Evolutionary conservation across 1,140 invertebrate genomes (phyloP), one percentile per base, ranked within the genome.

Genomic region (Brachionus rubens): DNA sequence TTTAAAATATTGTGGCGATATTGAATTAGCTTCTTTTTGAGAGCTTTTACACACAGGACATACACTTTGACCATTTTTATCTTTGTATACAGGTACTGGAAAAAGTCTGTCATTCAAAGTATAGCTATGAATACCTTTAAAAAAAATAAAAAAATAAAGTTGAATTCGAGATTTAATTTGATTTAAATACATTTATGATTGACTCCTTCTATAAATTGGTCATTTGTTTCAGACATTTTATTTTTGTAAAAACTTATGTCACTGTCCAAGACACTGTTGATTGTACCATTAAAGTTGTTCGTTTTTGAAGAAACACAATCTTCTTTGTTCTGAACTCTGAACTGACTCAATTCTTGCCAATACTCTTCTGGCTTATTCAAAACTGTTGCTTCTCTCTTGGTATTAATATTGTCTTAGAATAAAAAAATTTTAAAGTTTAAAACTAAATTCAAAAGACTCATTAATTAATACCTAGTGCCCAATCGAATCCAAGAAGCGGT

Each of bases 1-100:
- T 48, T 72, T 72, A 30, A 33, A 72, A 72, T 26, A 72, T 36
- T 50, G 68, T 9, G 68, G 46, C 16, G 33, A 24, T 2, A 65
- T 21, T 33, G 30, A 40, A 16, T 54, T 41, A 3, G 46, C 24
- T 33, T 72, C 30, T 33, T 72, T 72, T 28, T 72, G 43, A 50
- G 19, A 7, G 9, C 50, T 72, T 19, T 72, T 72, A 40, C 72
- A 75, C 21, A 75, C 50, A 10, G 72, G 72, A 56, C 72, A 75
- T 16, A 54, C 4, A 75, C 72, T 75, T n/a, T 59, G 33, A 2
- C 72, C 72, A 46, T 56, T 59, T 10, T 16, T 33, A 26, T 59
- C 72, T n/a, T 54, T 54, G 47, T 56, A 43, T 14, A 48, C 21
- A 16, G 72, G 72, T 26, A 75, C 72, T 10, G 72, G 30, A 59